Percentiles rank a stretch among this genome's conserved stretches.
These are phyloP conservation scores for Mugil cephalus DNA, from an alignment of 2,113 vertebrate species.

Conservation along the genomic window DNA sequence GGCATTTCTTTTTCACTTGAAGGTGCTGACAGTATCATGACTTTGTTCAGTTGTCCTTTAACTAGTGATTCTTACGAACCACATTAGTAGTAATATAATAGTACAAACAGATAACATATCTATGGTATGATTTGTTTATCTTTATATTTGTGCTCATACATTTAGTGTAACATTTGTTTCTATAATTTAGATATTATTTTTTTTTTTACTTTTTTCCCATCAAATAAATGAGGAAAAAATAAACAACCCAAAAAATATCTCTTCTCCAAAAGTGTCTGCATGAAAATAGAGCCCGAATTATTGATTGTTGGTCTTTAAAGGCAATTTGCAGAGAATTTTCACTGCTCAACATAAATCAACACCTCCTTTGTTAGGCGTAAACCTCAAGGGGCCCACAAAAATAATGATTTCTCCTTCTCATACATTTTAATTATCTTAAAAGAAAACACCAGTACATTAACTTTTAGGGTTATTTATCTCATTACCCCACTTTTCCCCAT, in stretches of 20 bases:
- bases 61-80: too few species aligned
- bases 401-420: constrained; percentile 66
- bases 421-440: constrained; percentile 68
- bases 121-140: too few species aligned
- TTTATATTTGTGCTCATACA: too few species aligned
- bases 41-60: too few species aligned
- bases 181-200: not conserved
- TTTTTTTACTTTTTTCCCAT: not conserved
- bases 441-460: constrained; percentile 62
- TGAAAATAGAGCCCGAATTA: constrained; percentile 21
- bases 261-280: constrained; percentile 1
- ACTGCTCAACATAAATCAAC: constrained; percentile 56
- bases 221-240: too few species aligned
- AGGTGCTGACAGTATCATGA: too few species aligned
- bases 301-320: constrained; percentile 58
- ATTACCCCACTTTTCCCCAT: constrained; percentile 25
- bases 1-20: too few species aligned
- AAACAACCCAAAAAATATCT: too few species aligned
- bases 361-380: constrained; percentile 41
- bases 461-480: constrained; percentile 68
- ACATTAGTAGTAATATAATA: too few species aligned
- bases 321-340: constrained; percentile 48
- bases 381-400: constrained; percentile 63
- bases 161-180: too few species aligned
- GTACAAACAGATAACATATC: too few species aligned